These are phyloP conservation scores for Trissolcus brochymenae DNA, from an alignment of 2,888 invertebrate species.

Conservation along the genomic window DNA sequence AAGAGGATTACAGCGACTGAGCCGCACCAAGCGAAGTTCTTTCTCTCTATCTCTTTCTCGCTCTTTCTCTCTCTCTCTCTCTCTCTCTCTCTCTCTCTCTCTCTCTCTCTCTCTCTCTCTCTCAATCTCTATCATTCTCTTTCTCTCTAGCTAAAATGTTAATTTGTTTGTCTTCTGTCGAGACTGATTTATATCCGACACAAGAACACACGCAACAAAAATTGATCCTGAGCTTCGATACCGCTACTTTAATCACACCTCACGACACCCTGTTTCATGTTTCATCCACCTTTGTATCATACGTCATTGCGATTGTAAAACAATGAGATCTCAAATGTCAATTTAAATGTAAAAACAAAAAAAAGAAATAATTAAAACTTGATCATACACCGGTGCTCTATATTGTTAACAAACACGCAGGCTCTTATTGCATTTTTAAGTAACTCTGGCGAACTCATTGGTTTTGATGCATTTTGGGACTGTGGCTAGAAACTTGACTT, in stretches of 20 bases:
- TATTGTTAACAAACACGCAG: conserved; percentile 44
- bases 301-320: conserved; percentile 10
- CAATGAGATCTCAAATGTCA: conserved; percentile 40
- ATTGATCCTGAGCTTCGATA: conserved; percentile 25
- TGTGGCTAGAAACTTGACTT: conserved; percentile 27
- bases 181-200: conserved; percentile 40
- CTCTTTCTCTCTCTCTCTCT: conserved; percentile 1
- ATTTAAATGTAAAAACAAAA: conserved; percentile 18
- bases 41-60: conserved; percentile 1
- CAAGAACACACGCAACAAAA: conserved; percentile 22
- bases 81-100: conserved; percentile 14
- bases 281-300: conserved; percentile 24
- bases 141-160: conserved; percentile 14
- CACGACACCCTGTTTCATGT: conserved; percentile 10
- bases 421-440: conserved; percentile 56
- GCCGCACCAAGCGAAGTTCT: conserved; percentile 17
- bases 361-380: conserved; percentile 9
- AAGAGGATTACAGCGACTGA: neutral
- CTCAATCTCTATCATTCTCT: conserved; percentile 20
- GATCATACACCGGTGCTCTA: conserved; percentile 29
- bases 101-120: neutral
- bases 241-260: conserved; percentile 10
- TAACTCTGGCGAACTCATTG: conserved; percentile 25
- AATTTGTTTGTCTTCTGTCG: conserved; percentile 47
- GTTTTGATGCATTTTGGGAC: conserved; percentile 20